A percentile compares a stretch with the other conserved stretches of the same genome.
Evolutionary conservation across 1,140 invertebrate genomes (phyloP).

Genomic region (Pseudomyrmex cubaensis): DNA sequence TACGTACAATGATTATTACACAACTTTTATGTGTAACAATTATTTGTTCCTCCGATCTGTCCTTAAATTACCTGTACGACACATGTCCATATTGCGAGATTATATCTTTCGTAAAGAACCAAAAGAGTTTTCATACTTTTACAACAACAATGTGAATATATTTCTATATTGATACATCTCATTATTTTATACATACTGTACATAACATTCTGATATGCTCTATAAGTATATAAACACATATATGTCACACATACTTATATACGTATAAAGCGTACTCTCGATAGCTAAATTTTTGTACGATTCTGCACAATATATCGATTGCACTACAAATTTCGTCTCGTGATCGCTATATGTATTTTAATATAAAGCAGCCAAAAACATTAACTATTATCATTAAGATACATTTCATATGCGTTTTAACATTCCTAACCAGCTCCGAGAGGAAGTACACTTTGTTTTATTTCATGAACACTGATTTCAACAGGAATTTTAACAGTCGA

Average conservation of each 20-base stretch:
- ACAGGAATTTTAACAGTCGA: constrained; percentile 23
- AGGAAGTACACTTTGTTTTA: constrained; percentile 44
- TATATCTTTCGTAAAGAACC: background rate
- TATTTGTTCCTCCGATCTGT: background rate
- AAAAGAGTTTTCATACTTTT: background rate
- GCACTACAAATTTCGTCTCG: constrained; percentile 20
- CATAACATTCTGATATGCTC: constrained; percentile 48
- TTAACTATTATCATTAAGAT: constrained; percentile 35
- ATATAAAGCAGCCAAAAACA: constrained; percentile 41
- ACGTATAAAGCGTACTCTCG: constrained; percentile 20
- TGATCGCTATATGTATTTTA: constrained; percentile 32
- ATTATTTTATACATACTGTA: constrained; percentile 67
- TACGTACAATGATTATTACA: background rate
- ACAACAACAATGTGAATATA: constrained; percentile 46
- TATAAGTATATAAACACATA: constrained; percentile 39
- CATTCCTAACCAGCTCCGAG: constrained; percentile 21
- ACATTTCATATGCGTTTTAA: constrained; percentile 30
- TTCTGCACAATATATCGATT: constrained; percentile 25
- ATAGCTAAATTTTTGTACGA: constrained; percentile 26
- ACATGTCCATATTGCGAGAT: too few relatives aligned
- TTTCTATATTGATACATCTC: constrained; percentile 50
- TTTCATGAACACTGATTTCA: constrained; percentile 41
- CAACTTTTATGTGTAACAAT: background rate
- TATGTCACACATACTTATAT: constrained; percentile 14
- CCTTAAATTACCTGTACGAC: background rate